Percentiles rank a stretch among this genome's conserved stretches.
Conservation (phyloP, 2,113 vertebrate species). For the Chamaetylas fuelleborni region DNA sequence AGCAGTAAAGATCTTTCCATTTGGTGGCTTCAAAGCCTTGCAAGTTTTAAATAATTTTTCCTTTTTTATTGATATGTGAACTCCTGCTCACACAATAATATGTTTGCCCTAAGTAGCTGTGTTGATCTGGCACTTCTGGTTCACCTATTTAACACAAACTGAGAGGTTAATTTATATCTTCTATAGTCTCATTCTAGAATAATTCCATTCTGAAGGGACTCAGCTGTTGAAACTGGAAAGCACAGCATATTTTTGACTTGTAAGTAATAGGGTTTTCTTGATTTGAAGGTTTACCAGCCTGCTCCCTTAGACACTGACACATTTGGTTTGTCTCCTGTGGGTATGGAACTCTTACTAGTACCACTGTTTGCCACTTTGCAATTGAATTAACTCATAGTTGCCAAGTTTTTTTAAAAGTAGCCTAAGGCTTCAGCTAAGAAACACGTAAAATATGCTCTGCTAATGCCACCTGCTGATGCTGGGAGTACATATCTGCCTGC, state of each 20-base stretch:
- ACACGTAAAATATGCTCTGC: background rate
- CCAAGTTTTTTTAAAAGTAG: background rate
- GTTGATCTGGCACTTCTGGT: background rate
- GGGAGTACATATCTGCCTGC: background rate
- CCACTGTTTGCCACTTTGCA: constrained; percentile 34
- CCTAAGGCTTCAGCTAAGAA: constrained; percentile 23
- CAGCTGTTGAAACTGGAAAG: background rate
- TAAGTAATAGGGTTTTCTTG: background rate
- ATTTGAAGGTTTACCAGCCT: background rate
- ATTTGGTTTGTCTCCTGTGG: background rate
- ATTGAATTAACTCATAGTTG: constrained; percentile 44
- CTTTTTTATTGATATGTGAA: background rate
- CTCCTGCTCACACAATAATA: background rate
- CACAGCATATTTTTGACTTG: background rate
- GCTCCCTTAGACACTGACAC: background rate
- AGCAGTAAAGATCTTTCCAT: background rate
- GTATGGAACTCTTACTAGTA: background rate
- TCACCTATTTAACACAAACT: background rate
- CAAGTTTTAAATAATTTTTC: background rate
- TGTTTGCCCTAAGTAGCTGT: background rate
- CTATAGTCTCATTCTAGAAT: background rate
- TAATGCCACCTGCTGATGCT: constrained; percentile 58
- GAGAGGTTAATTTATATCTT: background rate
- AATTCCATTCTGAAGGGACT: background rate
- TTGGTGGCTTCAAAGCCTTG: background rate